Conservation (phyloP, 1,140 invertebrate species). For the Hycleus phaleratus region DNA sequence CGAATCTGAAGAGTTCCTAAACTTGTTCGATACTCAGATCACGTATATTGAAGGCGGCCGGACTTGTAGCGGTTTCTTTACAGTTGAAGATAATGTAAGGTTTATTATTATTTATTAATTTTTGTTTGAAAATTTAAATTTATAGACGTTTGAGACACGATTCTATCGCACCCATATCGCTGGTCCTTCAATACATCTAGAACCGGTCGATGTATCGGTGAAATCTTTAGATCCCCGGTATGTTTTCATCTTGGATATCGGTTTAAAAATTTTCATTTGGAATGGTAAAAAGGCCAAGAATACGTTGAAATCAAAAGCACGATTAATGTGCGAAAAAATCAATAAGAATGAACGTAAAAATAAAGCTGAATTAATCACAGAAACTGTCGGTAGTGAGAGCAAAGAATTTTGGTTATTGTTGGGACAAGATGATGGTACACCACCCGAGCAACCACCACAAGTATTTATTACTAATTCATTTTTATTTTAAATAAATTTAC, state of each 20-base stretch:
- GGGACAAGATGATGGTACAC: conserved; percentile 45
- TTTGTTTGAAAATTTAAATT: conserved; percentile 14
- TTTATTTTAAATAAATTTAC: neutral
- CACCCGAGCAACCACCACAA: conserved; percentile 25
- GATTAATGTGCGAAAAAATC: conserved; percentile 95
- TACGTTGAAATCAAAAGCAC: conserved; percentile 88
- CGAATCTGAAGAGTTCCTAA: conserved; percentile 93
- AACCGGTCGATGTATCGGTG: conserved; percentile 68
- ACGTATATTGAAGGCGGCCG: conserved; percentile 94
- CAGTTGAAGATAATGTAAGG: conserved; percentile 76
- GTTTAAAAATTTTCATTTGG: conserved; percentile 87
- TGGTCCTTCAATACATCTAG: conserved; percentile 83
- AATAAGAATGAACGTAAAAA: conserved; percentile 98
- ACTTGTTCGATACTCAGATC: conserved; percentile 86
- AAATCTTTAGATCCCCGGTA: conserved; percentile 80
- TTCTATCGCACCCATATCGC: conserved; percentile 86
- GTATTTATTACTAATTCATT: conserved; percentile 1
- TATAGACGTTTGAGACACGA: conserved; percentile 69
- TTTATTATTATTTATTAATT: conserved; percentile 9
- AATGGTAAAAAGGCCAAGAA: conserved; percentile 88
- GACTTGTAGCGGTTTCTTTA: conserved; percentile 95
- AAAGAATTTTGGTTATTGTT: conserved; percentile 77
- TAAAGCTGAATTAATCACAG: conserved; percentile 81
- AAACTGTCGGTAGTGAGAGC: conserved; percentile 74
- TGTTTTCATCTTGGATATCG: conserved; percentile 89